Conservation (phyloP, 2,797 vertebrate genomes). For the Cossypha heuglini region DNA sequence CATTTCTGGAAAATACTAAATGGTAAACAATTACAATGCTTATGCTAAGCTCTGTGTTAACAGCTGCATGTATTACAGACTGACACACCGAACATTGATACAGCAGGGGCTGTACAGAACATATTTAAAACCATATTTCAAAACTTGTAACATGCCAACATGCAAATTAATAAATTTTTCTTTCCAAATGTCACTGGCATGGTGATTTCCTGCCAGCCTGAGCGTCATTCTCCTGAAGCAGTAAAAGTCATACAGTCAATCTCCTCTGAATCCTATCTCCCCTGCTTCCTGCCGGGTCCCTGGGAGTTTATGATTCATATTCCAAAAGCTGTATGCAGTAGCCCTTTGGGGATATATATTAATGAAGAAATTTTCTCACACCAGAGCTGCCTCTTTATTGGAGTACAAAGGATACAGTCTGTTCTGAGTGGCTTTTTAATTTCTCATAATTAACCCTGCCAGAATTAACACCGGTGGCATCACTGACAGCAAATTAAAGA, state of each 20-base stretch:
- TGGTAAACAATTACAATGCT: constrained; percentile 67
- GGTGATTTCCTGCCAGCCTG: constrained; percentile 66
- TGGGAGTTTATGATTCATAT: constrained; percentile 72
- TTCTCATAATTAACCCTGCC: constrained; percentile 76
- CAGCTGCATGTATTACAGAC: constrained; percentile 34
- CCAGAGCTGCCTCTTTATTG: constrained; percentile 70
- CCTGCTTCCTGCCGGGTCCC: constrained; percentile 54
- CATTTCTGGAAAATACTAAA: constrained; percentile 58
- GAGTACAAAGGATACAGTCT: constrained; percentile 74
- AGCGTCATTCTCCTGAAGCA: constrained; percentile 58
- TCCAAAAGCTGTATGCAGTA: constrained; percentile 40
- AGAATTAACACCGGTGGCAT: constrained; percentile 69
- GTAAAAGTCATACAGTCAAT: constrained; percentile 63
- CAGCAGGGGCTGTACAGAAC: constrained; percentile 6
- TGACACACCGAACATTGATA: neutral
- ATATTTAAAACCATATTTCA: constrained; percentile 63
- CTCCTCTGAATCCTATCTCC: constrained; percentile 66
- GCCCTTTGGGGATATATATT: constrained; percentile 73
- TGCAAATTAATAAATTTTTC: constrained; percentile 72
- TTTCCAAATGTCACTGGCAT: constrained; percentile 63
- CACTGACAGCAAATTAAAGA: constrained; percentile 68
- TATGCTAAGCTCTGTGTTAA: constrained; percentile 62
- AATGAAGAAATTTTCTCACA: constrained; percentile 75
- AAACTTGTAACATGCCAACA: constrained; percentile 59
- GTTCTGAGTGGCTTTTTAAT: constrained; percentile 74